phyloP scores from a whole-genome alignment of 2,888 invertebrate species.

The Folsomia candida region DNA sequence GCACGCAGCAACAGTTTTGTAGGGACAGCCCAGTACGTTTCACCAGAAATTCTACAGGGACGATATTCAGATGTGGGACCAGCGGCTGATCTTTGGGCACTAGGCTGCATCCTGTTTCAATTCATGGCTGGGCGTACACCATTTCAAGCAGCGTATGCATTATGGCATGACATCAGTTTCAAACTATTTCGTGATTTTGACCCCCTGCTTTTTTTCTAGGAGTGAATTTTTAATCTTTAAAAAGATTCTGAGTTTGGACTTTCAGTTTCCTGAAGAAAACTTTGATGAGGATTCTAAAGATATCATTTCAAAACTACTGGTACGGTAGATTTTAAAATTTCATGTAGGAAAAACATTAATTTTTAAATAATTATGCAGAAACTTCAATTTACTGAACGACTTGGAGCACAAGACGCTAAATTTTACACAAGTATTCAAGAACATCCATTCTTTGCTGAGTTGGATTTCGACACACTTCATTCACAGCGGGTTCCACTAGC shows the following conservation, averaged over 20 bases:
- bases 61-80: conserved; percentile 63
- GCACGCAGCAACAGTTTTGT: conserved; percentile 83
- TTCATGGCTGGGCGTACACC: conserved; percentile 92
- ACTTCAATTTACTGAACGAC: conserved; percentile 72
- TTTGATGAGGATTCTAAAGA: conserved; percentile 83
- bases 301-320: conserved; percentile 80
- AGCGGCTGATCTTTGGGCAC: conserved; percentile 92
- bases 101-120: conserved; percentile 95
- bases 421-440: conserved; percentile 78
- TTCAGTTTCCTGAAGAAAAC: conserved; percentile 87
- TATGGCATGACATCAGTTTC: background rate
- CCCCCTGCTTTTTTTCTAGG: too few species aligned
- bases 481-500: conserved; percentile 70
- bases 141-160: conserved; percentile 70
- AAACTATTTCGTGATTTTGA: too few species aligned
- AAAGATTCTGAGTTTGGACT: conserved; percentile 86
- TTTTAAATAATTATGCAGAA: conserved; percentile 55
- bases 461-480: conserved; percentile 77
- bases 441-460: conserved; percentile 80
- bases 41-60: conserved; percentile 88
- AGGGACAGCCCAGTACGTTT: conserved; percentile 98
- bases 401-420: conserved; percentile 74
- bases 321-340: conserved; percentile 51
- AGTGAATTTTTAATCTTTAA: conserved; percentile 95
- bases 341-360: background rate